Base-by-base conservation (phyloP, 2,797 vertebrate genomes). In the Coracias cyanogaster region DNA sequence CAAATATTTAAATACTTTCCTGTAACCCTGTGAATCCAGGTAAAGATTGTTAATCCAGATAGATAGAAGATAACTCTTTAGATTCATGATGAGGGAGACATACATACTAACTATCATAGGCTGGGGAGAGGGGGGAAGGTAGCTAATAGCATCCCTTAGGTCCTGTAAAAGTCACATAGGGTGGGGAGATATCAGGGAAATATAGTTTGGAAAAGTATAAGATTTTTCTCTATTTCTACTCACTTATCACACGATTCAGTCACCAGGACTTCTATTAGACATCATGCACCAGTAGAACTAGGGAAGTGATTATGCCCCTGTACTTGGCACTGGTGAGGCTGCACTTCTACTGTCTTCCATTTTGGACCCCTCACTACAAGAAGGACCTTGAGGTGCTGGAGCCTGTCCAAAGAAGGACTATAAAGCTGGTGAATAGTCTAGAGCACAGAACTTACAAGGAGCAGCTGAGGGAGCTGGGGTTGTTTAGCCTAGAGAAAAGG, bases 51-150 rank as follows among this genome's bases (percentile, higher is more conserved):
- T 61, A 52, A 35, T 5, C 3, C 21, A 45, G 13, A 13, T 26
- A 64, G 51, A 70, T 26, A 64, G 51, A 70, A 78, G 33, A 22
- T 10, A 82, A 65, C 8, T 41, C 31, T 69, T 64, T n/a, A 64
- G 12, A 37, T 41, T 77, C 14, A 24, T 25, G 13, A 43, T 29
- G 15, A 83, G 12, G 14, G 25, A 90, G n/a, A 73, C 48, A 70
- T 13, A 1, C 25, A n/a, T 35, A 18, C 7, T 41, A 61, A 46
- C 10, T 31, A 13, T 20, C 39, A 51, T 3, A 54, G 7, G 14
- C 14, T 51, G 26, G 2, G 5, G 6, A 14, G 28, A 8, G 10
- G 20, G 3, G 9, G 3, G 5, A 3, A 16, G 46, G 10, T 31
- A 73, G 6, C 6, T 51, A 49, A 66, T 57, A 37, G 7, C 7